These are phyloP conservation scores for Acleris sparsana DNA, from an alignment of 2,888 invertebrate genomes.

Conservation along the genomic window DNA sequence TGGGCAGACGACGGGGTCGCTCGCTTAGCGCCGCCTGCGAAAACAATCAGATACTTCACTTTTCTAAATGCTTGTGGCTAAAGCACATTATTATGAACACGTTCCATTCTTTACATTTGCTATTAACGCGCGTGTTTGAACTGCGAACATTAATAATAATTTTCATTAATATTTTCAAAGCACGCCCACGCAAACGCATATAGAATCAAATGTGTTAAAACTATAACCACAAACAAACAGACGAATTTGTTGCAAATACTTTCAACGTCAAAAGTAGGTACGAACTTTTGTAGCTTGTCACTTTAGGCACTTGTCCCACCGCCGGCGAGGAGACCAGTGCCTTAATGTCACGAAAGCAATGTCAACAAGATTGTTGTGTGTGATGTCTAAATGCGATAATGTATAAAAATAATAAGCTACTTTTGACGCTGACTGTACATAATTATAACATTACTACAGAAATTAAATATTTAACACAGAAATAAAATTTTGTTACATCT, in stretches of 20 bases:
- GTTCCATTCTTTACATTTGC: slow-evolving; percentile 11
- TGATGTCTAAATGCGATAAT: too few relatives aligned
- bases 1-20: slow-evolving; percentile 59
- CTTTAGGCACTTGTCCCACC: too few relatives aligned
- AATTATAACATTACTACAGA: slow-evolving; percentile 3
- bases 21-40: slow-evolving; percentile 80
- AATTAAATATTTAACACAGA: not conserved
- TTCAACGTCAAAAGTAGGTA: too few relatives aligned
- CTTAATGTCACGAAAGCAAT: too few relatives aligned
- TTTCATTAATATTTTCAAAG: not conserved
- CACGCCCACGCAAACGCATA: not conserved
- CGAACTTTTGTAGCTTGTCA: too few relatives aligned
- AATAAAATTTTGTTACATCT: slow-evolving; percentile 39
- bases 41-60: slow-evolving; percentile 73
- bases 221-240: not conserved
- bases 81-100: slow-evolving; percentile 5
- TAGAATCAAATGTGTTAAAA: slow-evolving; percentile 1
- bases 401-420: too few relatives aligned
- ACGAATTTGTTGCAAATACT: slow-evolving; percentile 21
- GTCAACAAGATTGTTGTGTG: too few relatives aligned
- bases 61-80: slow-evolving; percentile 33
- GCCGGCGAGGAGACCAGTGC: too few relatives aligned
- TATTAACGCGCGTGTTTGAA: not conserved
- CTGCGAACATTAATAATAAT: not conserved
- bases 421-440: too few relatives aligned